Base-by-base conservation (phyloP, 2,888 invertebrate species). In the Chalcosyrphus nemorum region DNA sequence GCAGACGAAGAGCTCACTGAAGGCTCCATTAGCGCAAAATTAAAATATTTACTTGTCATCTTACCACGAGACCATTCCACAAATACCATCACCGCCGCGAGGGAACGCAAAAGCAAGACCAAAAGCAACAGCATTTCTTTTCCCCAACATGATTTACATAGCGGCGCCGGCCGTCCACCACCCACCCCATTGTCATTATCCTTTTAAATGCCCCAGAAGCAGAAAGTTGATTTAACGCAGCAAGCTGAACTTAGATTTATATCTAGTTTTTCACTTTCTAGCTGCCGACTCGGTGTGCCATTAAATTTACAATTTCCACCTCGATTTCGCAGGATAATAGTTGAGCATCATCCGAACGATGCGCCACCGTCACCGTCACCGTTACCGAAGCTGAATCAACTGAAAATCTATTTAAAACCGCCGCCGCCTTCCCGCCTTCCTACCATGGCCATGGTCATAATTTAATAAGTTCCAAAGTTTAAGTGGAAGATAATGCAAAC, bases 401-500 rank as follows among this genome's bases (percentile, higher is more conserved):
- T 63, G 57, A 57, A 80, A 84, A 80, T 74, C 84, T 80, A 84
- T 84, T 84, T 80, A 74, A 80, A 75, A 75, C 78, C 78, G 68
- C 61, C n/a, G n/a, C n/a, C n/a, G n/a, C n/a, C n/a, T n/a, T n/a
- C n/a, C 71, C 43, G 70, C 43, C 54, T 65, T 57, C 50, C 70
- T 70, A 47, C 74, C 59, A 84, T 63, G 68, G 68, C 63, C 70
- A 59, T 50, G 77, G 82, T 80, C 81, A 81, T 85, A 85, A 85
- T 85, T 85, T 71, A 85, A 85, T 85, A 85, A 85, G 81, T 85
- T 85, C 71, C 85, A 85, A 85, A 85, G 85, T 85, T 85, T 85
- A 85, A 85, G 85, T 85, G 85, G 85, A 85, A 85, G 85, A 85
- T 85, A 85, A 85, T 85, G 85, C 85, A 85, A 85, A 85, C 85